Conservation (phyloP, 1,140 invertebrate species). For the Drosophila ananassae region DNA sequence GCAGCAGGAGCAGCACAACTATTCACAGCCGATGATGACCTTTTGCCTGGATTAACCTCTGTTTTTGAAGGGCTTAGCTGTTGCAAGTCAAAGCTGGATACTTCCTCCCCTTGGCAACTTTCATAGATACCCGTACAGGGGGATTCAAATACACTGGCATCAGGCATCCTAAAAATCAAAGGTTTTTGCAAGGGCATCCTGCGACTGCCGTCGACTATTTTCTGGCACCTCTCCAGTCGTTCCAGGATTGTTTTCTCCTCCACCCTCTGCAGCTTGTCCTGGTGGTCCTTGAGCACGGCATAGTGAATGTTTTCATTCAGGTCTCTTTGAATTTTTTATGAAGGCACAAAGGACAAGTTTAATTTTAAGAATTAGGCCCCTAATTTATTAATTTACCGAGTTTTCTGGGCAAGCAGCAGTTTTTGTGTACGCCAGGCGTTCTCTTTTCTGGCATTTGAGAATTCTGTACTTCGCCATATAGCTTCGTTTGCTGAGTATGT, state of each 20-base stretch:
- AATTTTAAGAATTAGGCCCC: background rate
- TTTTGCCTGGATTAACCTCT: background rate
- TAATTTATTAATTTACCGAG: constrained; percentile 17
- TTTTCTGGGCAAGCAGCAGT: constrained; percentile 43
- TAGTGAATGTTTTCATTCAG: background rate
- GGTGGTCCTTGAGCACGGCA: constrained; percentile 36
- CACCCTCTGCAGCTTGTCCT: constrained; percentile 9
- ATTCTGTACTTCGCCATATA: constrained; percentile 12
- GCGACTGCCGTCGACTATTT: constrained; percentile 15
- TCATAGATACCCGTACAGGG: constrained; percentile 52
- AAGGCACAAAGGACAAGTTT: too few relatives aligned
- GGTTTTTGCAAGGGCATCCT: background rate
- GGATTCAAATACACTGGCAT: constrained; percentile 21
- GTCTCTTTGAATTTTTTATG: constrained; percentile 4
- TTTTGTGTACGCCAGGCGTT: constrained; percentile 60
- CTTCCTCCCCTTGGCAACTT: constrained; percentile 49
- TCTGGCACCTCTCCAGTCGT: constrained; percentile 35
- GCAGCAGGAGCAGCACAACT: background rate
- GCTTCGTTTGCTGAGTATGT: constrained; percentile 33
- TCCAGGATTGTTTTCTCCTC: constrained; percentile 1
- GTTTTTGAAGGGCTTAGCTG: background rate
- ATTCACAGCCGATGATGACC: background rate
- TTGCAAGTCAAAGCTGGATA: background rate
- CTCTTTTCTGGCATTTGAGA: constrained; percentile 10
- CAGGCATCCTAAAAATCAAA: background rate